These are phyloP conservation scores for Catamblyrhynchus diadema DNA, from an alignment of 2,797 vertebrate species.

Conservation along the genomic window DNA sequence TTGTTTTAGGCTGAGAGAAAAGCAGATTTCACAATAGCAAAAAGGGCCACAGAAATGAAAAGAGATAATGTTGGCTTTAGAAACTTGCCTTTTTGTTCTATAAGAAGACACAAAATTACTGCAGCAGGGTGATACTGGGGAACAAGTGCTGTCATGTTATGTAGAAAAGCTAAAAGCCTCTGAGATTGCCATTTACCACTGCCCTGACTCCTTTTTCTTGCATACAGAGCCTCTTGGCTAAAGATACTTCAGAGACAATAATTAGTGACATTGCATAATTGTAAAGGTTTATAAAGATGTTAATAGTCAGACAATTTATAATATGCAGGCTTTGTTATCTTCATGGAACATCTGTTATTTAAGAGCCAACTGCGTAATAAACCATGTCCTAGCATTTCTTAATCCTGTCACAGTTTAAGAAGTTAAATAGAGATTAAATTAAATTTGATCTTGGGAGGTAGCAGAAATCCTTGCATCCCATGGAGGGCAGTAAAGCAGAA, in stretches of 20 bases:
- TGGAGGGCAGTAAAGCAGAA: not conserved
- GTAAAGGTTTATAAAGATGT: not conserved
- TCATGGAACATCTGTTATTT: constrained; percentile 3
- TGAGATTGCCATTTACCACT: not conserved
- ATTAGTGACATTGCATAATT: not conserved
- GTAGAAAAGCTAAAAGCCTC: not conserved
- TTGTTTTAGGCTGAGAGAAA: constrained; percentile 8
- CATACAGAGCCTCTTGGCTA: not conserved
- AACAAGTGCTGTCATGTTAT: not conserved
- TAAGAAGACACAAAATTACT: not conserved
- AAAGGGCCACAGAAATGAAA: not conserved
- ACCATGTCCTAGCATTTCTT: not conserved
- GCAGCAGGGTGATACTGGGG: not conserved
- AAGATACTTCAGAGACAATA: not conserved
- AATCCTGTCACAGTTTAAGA: not conserved
- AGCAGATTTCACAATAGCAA: not conserved
- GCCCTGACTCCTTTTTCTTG: not conserved
- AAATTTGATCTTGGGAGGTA: not conserved
- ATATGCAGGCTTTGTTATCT: not conserved
- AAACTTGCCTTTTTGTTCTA: not conserved
- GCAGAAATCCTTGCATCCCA: not conserved
- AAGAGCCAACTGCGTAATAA: not conserved
- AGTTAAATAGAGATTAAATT: not conserved
- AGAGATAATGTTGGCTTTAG: not conserved
- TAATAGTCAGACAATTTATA: not conserved